Conservation (phyloP, 2,888 invertebrate genomes). For the Pheosia gnoma region DNA sequence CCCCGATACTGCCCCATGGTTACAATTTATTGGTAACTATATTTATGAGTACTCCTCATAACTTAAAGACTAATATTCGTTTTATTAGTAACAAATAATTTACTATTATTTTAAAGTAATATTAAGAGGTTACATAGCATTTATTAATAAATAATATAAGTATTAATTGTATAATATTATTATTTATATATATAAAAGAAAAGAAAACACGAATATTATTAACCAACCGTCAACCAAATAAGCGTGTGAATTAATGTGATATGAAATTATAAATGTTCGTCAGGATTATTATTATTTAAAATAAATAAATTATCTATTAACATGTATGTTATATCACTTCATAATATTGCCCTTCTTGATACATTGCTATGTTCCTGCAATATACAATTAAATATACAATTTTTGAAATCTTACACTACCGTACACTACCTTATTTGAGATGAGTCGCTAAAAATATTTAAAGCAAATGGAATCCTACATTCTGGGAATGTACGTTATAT, state of each 20-base stretch:
- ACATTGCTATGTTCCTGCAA: conserved; percentile 39
- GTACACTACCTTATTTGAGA: conserved; percentile 38
- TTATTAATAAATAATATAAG: not conserved
- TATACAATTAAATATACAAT: conserved; percentile 35
- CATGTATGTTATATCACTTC: conserved; percentile 45
- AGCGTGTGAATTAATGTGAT: not conserved
- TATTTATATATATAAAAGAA: not conserved
- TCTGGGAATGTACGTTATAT: conserved; percentile 68
- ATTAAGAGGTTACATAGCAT: not conserved
- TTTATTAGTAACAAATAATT: conserved; percentile 20
- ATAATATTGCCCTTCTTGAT: conserved; percentile 42
- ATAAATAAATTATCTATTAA: conserved; percentile 41
- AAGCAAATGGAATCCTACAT: conserved; percentile 72
- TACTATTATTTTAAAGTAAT: conserved; percentile 2
- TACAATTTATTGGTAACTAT: conserved; percentile 36
- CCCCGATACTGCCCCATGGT: conserved; percentile 14
- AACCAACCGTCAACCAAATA: not conserved
- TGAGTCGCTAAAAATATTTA: conserved; percentile 61
- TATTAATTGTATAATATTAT: not conserved
- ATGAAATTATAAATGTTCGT: no score
- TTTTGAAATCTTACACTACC: conserved; percentile 51
- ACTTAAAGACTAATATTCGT: conserved; percentile 29
- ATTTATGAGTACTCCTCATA: conserved; percentile 23
- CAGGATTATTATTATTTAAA: not conserved
- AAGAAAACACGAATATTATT: not conserved